Base-by-base conservation (phyloP, 1,140 invertebrate genomes). In the Temnothorax curvispinosus region DNA sequence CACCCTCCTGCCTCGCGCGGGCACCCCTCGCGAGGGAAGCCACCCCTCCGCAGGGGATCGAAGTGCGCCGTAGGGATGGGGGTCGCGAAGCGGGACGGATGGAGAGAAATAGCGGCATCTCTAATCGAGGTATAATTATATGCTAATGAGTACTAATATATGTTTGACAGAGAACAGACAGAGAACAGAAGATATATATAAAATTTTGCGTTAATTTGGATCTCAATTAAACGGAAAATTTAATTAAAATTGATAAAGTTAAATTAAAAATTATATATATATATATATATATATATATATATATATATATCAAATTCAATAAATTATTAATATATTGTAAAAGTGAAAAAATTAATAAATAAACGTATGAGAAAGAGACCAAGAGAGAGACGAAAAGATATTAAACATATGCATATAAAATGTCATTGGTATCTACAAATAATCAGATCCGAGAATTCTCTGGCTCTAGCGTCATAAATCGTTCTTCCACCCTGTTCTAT, bases 1-100 rank as follows among this genome's bases (percentile, higher is more conserved):
- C 85, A 86, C 76, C 88, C 91, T 89, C 87, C 82, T 86, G 62
- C 77, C 75, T 69, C 35, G 74, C n/a, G n/a, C n/a, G n/a, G n/a
- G n/a, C n/a, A n/a, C n/a, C n/a, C n/a, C n/a, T 64, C 81, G 78
- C 86, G 50, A 71, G 60, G 56, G 54, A 54, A 15, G 44, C 62
- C 72, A 60, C 52, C 72, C 52, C 54, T 58, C 52, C 54, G 54
- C 72, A 38, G 72, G 72, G 77, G 35, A 67, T 67, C 38, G 65
- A 47, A 62, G 44, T 21, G 41, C 52, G 76, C 54, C 15, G 41
- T 50, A 52, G 64, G 65, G 52, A 69, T 65, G 76, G 15, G 18
- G 18, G 38, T 44, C 78, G 85, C 35, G 47, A 58, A 13, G 50
- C 78, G 67, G 35, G 44, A 58, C 13, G 27, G 74, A 58, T 32